These are phyloP conservation scores for Hypomesus transpacificus DNA, from an alignment of 2,113 vertebrate species.

Conservation along the genomic window DNA sequence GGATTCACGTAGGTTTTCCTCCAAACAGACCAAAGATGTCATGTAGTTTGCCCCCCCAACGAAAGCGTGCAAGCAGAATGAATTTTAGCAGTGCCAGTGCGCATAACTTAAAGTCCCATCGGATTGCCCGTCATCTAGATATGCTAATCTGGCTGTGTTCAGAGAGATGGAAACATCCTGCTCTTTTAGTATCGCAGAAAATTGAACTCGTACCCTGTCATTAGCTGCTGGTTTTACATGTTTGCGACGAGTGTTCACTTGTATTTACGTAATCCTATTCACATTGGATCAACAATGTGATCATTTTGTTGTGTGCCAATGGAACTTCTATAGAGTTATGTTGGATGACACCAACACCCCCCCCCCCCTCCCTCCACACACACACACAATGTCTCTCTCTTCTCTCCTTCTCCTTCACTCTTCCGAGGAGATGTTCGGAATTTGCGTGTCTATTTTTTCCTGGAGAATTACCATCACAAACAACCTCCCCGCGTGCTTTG, in stretches of 20 bases:
- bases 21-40: too few species aligned
- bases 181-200: neutral
- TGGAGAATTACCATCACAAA: constrained; percentile 66
- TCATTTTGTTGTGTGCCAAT: neutral
- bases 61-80: neutral
- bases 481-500: constrained; percentile 51
- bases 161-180: neutral
- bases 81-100: neutral
- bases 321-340: neutral
- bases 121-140: neutral
- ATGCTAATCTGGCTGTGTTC: neutral
- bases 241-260: neutral
- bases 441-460: constrained; percentile 61
- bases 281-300: neutral
- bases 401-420: neutral
- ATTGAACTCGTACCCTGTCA: neutral
- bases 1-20: too few species aligned
- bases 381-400: neutral
- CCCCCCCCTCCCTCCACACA: neutral
- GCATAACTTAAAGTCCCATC: neutral
- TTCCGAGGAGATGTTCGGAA: constrained; percentile 34
- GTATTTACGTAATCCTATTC: neutral
- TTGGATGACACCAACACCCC: neutral
- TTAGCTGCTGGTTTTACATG: neutral
- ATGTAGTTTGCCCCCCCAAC: too few species aligned